Evolutionary conservation across 2,113 vertebrate genomes (phyloP), one percentile per base, ranked within the genome.

Genomic region (Enhydra lutris): DNA sequence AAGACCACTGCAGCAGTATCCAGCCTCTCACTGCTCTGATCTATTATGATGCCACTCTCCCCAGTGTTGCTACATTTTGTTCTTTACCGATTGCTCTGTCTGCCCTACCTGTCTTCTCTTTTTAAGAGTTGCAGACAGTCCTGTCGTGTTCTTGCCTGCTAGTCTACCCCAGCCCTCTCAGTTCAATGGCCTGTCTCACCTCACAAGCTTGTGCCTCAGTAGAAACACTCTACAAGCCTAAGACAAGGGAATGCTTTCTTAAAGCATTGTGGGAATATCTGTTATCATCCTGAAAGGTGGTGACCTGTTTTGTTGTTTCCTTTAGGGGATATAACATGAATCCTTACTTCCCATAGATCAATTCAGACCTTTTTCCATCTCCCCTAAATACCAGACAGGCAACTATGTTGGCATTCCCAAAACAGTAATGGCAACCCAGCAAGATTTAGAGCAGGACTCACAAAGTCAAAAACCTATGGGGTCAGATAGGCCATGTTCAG

Each of bases 1-100:
- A 18, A 36, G 45, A 17, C 24, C 42, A 4, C 26, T 0, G 0
- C 8, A 1, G 47, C 6, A 10, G 29, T 1, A 15, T 11, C 69
- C n/a, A 61, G 39, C 47, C 5, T 42, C 18, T 86, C 29, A 4
- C 26, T 36, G 3, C 47, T 59, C 47, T 59, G 34, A 47, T 20
- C 67, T 47, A 4, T 14, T 3, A 45, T 17, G 57, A 67, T 11
- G 31, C 57, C n/a, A 0, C 14, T 36, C 65, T 55, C 24, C 5
- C 24, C 1, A 0, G 6, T 39, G 52, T 15, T n/a, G 61, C 36
- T 42, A 47, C 24, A 59, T 10, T 39, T 78, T 17, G 36, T 31
- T 86, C 94, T 36, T 50, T 23, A 50, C 91, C n/a, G 4, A 6
- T 29, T 31, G 45, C 71, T 63, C 71, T n/a, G 42, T 36, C 21